phyloP scores from a whole-genome alignment of 1,140 invertebrate species.

The Leptestheria dahalacensis region DNA sequence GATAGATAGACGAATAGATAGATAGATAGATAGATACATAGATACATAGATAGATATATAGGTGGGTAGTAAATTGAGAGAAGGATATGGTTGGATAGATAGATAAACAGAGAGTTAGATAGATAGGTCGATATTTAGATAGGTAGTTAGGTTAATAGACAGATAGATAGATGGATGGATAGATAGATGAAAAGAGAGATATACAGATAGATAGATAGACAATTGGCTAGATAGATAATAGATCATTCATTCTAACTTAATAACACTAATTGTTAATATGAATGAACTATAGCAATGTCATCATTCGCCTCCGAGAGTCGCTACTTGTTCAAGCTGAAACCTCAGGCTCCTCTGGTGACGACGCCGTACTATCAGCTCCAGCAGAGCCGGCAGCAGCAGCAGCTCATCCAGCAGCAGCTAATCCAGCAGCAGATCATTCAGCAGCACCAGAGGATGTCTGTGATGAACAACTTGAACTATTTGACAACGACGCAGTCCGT shows the following conservation, averaged over 20 bases:
- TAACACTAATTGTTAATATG: neutral
- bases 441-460: conserved; percentile 5
- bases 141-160: no score
- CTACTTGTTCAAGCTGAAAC: neutral
- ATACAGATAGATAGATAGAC: no score
- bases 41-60: no score
- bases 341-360: neutral
- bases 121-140: no score
- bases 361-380: neutral
- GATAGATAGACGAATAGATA: no score
- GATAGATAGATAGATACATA: no score
- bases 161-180: no score
- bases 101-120: no score
- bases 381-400: neutral
- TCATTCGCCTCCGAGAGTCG: neutral
- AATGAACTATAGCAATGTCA: neutral
- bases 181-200: no score
- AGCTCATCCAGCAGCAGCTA: conserved; percentile 3
- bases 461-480: conserved; percentile 4
- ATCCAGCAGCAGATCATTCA: conserved; percentile 8
- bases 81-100: no score
- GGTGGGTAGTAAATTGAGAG: no score
- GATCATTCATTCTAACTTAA: neutral
- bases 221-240: no score
- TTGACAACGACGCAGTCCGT: conserved; percentile 21